phyloP scores from a whole-genome alignment of 2,113 vertebrate genomes.

The Circaetus cinerascens region DNA sequence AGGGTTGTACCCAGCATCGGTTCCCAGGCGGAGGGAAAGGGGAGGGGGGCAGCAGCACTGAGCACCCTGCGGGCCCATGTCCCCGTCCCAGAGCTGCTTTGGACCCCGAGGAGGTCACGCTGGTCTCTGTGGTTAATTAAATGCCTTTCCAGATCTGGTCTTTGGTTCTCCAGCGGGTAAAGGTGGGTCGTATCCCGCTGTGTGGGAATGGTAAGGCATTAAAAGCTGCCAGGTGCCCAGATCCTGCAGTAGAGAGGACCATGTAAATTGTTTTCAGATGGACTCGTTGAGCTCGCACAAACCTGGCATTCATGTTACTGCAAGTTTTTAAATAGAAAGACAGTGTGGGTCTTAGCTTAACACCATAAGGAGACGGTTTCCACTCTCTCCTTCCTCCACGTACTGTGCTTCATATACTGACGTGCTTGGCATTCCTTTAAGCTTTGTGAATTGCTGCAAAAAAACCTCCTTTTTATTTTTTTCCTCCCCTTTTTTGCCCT shows the following conservation, averaged over 20 bases:
- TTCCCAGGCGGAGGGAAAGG: neutral
- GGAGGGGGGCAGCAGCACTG: neutral
- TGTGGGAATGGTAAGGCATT: neutral
- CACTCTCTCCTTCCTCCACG: slow-evolving; percentile 36
- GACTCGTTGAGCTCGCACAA: neutral
- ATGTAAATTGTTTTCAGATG: neutral
- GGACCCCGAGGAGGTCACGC: neutral
- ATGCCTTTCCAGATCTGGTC: neutral
- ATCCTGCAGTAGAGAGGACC: neutral
- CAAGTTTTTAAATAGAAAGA: slow-evolving; percentile 48
- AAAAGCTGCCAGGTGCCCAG: neutral
- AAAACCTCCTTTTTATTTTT: neutral
- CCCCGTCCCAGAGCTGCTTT: neutral
- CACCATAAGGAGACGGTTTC: slow-evolving; percentile 42
- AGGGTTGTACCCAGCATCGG: neutral
- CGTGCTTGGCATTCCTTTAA: slow-evolving; percentile 17
- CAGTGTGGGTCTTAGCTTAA: neutral
- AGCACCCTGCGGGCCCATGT: fast-evolving
- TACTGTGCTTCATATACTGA: neutral
- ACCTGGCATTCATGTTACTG: neutral
- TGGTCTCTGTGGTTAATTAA: neutral
- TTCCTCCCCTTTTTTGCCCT: neutral
- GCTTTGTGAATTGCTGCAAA: neutral
- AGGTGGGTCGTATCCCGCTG: neutral
- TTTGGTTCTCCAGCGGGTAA: neutral